Evolutionary conservation across 2,888 invertebrate genomes (phyloP).

Genomic region (Acanthosoma haemorrhoidale): DNA sequence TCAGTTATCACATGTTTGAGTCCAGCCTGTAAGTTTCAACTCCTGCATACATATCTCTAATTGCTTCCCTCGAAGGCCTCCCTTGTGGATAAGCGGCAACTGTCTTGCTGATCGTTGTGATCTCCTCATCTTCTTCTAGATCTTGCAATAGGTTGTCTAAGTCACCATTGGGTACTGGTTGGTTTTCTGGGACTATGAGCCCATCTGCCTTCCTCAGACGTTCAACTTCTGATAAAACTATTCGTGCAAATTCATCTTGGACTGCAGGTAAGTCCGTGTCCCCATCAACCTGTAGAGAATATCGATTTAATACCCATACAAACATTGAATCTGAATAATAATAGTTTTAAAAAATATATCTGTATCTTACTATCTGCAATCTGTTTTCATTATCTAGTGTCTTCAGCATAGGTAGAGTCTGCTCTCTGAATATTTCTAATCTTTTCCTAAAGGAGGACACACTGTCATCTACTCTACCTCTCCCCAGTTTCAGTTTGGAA

Average conservation of each 20-base stretch:
- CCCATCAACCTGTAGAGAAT: slow-evolving; percentile 64
- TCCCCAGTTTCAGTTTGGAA: slow-evolving; percentile 79
- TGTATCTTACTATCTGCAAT: slow-evolving; percentile 64
- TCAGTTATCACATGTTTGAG: slow-evolving; percentile 43
- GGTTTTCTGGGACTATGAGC: slow-evolving; percentile 37
- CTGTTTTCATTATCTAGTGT: slow-evolving; percentile 73
- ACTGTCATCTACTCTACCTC: slow-evolving; percentile 78
- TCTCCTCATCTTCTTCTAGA: slow-evolving; percentile 41
- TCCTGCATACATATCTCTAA: slow-evolving; percentile 48
- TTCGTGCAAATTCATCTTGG: slow-evolving; percentile 67
- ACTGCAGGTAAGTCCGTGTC: slow-evolving; percentile 76
- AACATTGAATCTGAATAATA: background rate
- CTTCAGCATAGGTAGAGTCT: slow-evolving; percentile 84
- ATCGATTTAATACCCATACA: background rate
- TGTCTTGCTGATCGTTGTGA: slow-evolving; percentile 38
- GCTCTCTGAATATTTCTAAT: slow-evolving; percentile 78
- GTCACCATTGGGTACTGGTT: slow-evolving; percentile 34
- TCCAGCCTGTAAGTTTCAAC: slow-evolving; percentile 47
- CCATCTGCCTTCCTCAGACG: slow-evolving; percentile 37
- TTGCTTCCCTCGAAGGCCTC: slow-evolving; percentile 44
- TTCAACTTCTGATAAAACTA: slow-evolving; percentile 61
- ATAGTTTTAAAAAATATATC: background rate
- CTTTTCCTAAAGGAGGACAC: slow-evolving; percentile 77
- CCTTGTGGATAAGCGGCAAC: slow-evolving; percentile 37
- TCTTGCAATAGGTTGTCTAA: slow-evolving; percentile 40